phyloP scores from a whole-genome alignment of 1,140 invertebrate species.

The Matsumurasca onukii region DNA sequence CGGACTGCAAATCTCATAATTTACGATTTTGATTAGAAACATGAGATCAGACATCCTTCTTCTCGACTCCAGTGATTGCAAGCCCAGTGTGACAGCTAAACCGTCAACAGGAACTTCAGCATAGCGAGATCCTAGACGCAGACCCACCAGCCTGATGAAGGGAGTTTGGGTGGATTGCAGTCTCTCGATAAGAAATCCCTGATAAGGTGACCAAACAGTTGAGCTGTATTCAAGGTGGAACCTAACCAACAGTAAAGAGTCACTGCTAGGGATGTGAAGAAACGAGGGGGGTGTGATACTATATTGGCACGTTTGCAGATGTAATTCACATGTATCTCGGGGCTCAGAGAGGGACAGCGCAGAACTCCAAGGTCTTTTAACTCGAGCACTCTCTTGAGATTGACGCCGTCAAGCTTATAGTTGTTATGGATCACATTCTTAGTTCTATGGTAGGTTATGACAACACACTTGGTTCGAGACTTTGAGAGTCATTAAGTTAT shows the following conservation, averaged over 20 bases:
- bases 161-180: neutral
- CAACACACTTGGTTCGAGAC: neutral
- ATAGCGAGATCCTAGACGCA: neutral
- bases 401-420: neutral
- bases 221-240: neutral
- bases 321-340: neutral
- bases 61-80: neutral
- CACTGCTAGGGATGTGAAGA: neutral
- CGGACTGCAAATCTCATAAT: neutral
- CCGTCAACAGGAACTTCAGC: neutral
- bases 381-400: neutral
- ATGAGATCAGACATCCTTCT: neutral
- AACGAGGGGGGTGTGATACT: neutral
- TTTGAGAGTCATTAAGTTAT: neutral
- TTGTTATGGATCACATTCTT: neutral
- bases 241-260: neutral
- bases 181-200: neutral
- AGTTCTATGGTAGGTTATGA: slow-evolving; percentile 1
- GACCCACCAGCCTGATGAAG: neutral
- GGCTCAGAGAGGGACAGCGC: neutral
- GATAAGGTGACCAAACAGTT: neutral
- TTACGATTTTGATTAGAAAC: neutral
- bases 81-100: neutral
- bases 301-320: neutral
- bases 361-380: neutral